Base-by-base conservation (phyloP, 2,888 invertebrate species). In the Drosophila niveifrons region DNA sequence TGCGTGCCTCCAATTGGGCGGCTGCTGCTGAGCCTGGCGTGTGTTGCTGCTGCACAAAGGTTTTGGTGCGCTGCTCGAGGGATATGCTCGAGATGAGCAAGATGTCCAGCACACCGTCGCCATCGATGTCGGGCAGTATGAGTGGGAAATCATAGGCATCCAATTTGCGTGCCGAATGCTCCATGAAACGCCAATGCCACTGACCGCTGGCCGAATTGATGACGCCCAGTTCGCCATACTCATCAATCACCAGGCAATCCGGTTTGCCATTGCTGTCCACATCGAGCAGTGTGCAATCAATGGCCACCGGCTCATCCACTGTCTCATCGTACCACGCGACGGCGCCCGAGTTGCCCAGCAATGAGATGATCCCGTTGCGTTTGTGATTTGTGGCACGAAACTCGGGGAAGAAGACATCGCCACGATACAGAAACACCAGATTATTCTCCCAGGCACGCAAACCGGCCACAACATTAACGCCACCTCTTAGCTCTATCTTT, bases 191-290 rank as follows among this genome's bases (percentile, higher is more conserved):
- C 94, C 94, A 89, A 92, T 91, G 62, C 94, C 94, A 80, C 92
- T 94, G 65, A 7, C 95, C 95, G 13, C 94, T 94, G 6, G 94
- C 92, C 4, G 95, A 94, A 85, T 95, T 94, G 10, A 95, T 93
- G 46, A 94, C 94, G 50, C 94, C 94, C 69, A 94, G 76, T 63
- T 95, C 93, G 0, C 96, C 96, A 74, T 94, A 94, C 34, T 95
- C 94, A 18, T 96, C 96, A 15, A 95, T 93, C 4, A 97, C 94
- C 59, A 97, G 93, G 78, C 97, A 97, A 86, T 97, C 96, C 10
- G 95, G 94, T 58, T 94, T 94, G 9, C 95, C 95, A 89, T 96
- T 95, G 55, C 93, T 93, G 90, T 96, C 95, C 0, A 95, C 94
- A 92, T 97, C 96, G 57, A 96, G 93, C 1, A 95, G 92, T 23